These are phyloP conservation scores for Choreutis nemorana DNA, from an alignment of 2,888 invertebrate species.

Conservation along the genomic window DNA sequence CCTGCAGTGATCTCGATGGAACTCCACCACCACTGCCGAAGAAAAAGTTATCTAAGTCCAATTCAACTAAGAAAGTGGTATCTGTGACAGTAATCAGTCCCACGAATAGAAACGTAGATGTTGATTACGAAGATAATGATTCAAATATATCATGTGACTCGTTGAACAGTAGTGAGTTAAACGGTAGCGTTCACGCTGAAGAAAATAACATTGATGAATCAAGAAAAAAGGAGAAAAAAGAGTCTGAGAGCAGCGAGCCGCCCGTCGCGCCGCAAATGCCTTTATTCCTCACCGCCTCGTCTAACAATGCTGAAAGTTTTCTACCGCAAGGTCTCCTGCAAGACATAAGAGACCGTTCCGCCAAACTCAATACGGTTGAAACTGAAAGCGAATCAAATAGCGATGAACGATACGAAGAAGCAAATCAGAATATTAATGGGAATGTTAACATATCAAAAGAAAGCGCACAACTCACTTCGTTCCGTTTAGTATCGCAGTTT, in stretches of 20 bases:
- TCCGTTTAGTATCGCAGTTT: slow-evolving; percentile 59
- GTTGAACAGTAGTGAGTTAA: slow-evolving; percentile 75
- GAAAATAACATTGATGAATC: slow-evolving; percentile 50
- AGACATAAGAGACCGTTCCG: slow-evolving; percentile 73
- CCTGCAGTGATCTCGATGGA: slow-evolving; percentile 83
- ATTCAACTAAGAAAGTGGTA: slow-evolving; percentile 55
- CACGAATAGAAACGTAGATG: slow-evolving; percentile 68
- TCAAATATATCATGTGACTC: slow-evolving; percentile 86
- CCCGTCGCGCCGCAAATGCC: slow-evolving; percentile 41
- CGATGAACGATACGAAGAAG: slow-evolving; percentile 32
- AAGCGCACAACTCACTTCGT: slow-evolving; percentile 58
- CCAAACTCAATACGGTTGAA: slow-evolving; percentile 55
- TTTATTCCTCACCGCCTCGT: slow-evolving; percentile 28
- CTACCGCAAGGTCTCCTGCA: slow-evolving; percentile 73
- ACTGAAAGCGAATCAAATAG: slow-evolving; percentile 43
- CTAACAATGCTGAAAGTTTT: slow-evolving; percentile 53
- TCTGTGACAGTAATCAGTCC: slow-evolving; percentile 66
- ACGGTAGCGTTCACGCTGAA: slow-evolving; percentile 57
- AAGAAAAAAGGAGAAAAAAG: slow-evolving; percentile 46
- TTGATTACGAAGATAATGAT: slow-evolving; percentile 77
- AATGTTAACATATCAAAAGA: slow-evolving; percentile 54
- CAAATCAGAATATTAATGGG: slow-evolving; percentile 55
- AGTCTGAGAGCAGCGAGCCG: slow-evolving; percentile 25
- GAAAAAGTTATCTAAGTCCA: slow-evolving; percentile 67
- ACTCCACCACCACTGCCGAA: slow-evolving; percentile 75